Evolutionary conservation across 2,888 invertebrate species (phyloP).

Genomic region (Oxytorus armatus): DNA sequence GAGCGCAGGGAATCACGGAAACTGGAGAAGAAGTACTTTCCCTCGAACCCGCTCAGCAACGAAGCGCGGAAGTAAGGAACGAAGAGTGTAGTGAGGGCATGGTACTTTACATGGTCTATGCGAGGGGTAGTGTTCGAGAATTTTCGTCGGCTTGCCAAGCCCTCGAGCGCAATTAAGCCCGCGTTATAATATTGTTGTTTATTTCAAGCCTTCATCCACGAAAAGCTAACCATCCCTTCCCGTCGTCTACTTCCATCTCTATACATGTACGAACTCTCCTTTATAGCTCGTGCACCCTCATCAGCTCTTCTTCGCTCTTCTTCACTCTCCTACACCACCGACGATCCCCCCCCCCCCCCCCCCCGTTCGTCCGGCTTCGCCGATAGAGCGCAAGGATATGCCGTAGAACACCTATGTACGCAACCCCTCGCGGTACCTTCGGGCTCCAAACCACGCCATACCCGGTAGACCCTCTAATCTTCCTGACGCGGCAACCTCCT

Average conservation of each 20-base stretch:
- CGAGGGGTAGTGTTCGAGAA: constrained; percentile 49
- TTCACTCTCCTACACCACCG: too few species aligned
- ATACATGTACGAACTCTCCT: constrained; percentile 32
- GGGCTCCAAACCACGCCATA: constrained; percentile 40
- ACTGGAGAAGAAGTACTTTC: constrained; percentile 52
- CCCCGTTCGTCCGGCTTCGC: constrained; percentile 52
- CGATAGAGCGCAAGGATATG: constrained; percentile 34
- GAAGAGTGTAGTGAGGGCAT: constrained; percentile 58
- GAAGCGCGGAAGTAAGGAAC: constrained; percentile 39
- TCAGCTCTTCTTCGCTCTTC: constrained; percentile 58
- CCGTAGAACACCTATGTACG: constrained; percentile 13
- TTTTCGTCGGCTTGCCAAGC: constrained; percentile 71
- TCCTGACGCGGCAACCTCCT: constrained; percentile 73
- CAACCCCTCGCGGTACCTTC: constrained; percentile 28
- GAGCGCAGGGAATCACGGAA: constrained; percentile 61
- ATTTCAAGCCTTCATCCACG: constrained; percentile 80
- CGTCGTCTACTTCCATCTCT: constrained; percentile 53
- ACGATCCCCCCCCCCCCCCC: constrained; percentile 65
- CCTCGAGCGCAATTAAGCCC: constrained; percentile 84
- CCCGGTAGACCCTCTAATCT: constrained; percentile 72
- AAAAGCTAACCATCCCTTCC: constrained; percentile 79
- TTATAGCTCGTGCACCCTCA: constrained; percentile 44
- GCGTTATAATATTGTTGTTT: constrained; percentile 84
- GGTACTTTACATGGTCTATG: constrained; percentile 56
- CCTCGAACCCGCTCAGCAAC: constrained; percentile 42